A percentile compares a stretch with the other conserved stretches of the same genome.
These are phyloP conservation scores for Lasioglossum albipes DNA, from an alignment of 1,140 invertebrate species.

Conservation along the genomic window DNA sequence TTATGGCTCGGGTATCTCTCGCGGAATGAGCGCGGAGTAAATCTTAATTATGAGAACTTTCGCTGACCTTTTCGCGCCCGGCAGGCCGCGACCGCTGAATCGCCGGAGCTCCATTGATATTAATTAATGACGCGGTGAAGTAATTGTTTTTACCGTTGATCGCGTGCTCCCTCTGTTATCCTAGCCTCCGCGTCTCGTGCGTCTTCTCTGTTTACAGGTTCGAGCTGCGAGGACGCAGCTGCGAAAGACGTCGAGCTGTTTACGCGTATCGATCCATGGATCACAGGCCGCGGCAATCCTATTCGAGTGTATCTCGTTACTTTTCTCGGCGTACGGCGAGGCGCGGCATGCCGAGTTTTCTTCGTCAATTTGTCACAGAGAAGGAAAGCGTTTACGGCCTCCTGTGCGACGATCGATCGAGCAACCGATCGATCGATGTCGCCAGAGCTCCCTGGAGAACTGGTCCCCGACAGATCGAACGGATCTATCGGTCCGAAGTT, in stretches of 20 bases:
- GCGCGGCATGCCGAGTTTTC: conserved; percentile 11
- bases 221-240: too few species aligned
- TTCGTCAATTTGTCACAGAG: conserved; percentile 43
- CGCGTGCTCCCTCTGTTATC: too few species aligned
- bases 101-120: not conserved
- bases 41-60: not conserved
- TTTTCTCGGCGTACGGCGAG: not conserved
- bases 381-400: conserved; percentile 44
- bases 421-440: conserved; percentile 19
- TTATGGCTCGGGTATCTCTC: not conserved
- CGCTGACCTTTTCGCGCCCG: not conserved
- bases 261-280: not conserved
- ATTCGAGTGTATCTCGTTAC: conserved; percentile 1
- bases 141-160: not conserved
- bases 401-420: conserved; percentile 21
- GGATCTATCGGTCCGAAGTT: not conserved
- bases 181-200: too few species aligned
- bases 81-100: not conserved
- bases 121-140: not conserved
- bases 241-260: not conserved
- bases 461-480: not conserved
- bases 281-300: not conserved
- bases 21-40: not conserved
- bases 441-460: conserved; percentile 16
- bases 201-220: too few species aligned